Evolutionary conservation across 23 tunicate species (phyloP).

Genomic region (Trididemnum nubilum): DNA sequence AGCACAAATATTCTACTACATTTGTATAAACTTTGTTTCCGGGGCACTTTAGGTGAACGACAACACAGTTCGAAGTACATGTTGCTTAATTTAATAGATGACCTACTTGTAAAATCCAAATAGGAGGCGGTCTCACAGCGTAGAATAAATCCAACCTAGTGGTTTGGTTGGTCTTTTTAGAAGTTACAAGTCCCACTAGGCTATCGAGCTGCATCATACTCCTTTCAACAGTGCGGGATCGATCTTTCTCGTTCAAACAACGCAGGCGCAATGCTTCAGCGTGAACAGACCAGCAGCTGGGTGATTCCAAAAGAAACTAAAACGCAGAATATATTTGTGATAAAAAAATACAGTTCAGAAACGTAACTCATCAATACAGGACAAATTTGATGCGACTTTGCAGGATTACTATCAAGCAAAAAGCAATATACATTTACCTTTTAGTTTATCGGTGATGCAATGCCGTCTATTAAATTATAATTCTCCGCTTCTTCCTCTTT

Average conservation of each 20-base stretch:
- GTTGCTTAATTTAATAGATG: too few species aligned
- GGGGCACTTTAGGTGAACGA: too few species aligned
- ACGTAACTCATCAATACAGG: constrained; percentile 4
- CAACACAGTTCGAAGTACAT: too few species aligned
- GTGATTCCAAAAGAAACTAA: constrained; percentile 49
- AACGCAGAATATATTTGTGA: constrained; percentile 11
- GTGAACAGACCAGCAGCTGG: constrained; percentile 77
- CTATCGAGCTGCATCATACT: constrained; percentile 79
- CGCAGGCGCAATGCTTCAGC: constrained; percentile 80
- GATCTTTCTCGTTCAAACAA: constrained; percentile 48
- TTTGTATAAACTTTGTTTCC: too few species aligned
- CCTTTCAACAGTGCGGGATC: constrained; percentile 71
- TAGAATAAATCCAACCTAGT: constrained; percentile 59
- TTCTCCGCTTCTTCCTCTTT: too few species aligned
- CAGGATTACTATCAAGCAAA: too few species aligned
- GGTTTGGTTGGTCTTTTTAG: background rate
- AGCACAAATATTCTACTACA: too few species aligned
- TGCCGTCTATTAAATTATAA: too few species aligned
- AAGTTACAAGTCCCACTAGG: constrained; percentile 40
- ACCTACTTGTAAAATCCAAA: constrained; percentile 67
- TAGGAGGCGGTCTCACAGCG: constrained; percentile 47
- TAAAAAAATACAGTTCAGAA: background rate
- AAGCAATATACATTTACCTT: too few species aligned
- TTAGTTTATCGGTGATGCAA: too few species aligned
- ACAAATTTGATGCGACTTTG: too few species aligned